phyloP scores from a whole-genome alignment of 2,888 invertebrate species.

The Therioaphis trifolii region DNA sequence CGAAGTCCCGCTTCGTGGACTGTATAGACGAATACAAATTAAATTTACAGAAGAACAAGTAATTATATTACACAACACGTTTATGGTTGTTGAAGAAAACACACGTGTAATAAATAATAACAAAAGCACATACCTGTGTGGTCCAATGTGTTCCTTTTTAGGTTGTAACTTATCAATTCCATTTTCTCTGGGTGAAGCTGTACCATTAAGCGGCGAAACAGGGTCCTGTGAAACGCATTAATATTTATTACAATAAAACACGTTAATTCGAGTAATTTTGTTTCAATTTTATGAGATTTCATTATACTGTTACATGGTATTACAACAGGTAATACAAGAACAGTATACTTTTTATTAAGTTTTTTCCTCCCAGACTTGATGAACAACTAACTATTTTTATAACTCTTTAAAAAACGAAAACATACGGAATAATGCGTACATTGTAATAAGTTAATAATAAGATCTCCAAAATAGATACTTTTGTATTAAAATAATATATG shows the following conservation, averaged over 20 bases:
- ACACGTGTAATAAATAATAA: too few species aligned
- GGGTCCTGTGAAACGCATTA: conserved; percentile 75
- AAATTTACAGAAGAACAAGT: background rate
- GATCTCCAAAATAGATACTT: too few species aligned
- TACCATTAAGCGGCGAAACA: conserved; percentile 79
- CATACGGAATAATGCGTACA: too few species aligned
- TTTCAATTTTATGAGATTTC: conserved; percentile 6
- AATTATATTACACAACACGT: too few species aligned
- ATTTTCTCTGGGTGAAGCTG: conserved; percentile 89
- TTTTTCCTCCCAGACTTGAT: background rate
- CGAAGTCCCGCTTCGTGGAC: conserved; percentile 83
- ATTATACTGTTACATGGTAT: background rate
- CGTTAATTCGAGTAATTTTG: conserved; percentile 33
- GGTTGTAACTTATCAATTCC: conserved; percentile 83
- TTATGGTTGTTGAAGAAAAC: too few species aligned
- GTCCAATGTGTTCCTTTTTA: conserved; percentile 80
- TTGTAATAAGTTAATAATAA: too few species aligned
- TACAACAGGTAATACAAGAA: too few species aligned
- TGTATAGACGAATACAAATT: conserved; percentile 55
- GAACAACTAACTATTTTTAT: conserved; percentile 17
- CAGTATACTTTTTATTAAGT: too few species aligned
- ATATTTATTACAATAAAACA: conserved; percentile 56
- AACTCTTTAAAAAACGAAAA: background rate
- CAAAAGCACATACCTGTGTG: conserved; percentile 72
- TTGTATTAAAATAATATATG: too few species aligned